These are phyloP conservation scores for Podarcis lilfordi DNA, from an alignment of 2,797 vertebrate genomes.

Conservation along the genomic window DNA sequence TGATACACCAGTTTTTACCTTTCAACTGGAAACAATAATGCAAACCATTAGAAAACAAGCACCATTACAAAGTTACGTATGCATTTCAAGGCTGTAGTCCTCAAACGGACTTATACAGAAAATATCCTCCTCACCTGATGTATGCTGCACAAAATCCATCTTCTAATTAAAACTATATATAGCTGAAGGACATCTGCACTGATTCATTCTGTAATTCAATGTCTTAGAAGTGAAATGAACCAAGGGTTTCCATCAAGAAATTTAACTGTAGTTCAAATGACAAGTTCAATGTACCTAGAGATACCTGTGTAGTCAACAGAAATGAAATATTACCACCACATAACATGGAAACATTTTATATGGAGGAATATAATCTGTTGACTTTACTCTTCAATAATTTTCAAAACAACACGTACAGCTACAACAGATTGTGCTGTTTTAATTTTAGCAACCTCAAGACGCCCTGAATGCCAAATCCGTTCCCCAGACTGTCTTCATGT, in stretches of 20 bases:
- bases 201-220: background rate
- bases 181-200: background rate
- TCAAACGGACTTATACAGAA: background rate
- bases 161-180: background rate
- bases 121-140: background rate
- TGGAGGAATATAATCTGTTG: background rate
- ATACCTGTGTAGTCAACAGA: background rate
- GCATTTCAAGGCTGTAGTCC: background rate
- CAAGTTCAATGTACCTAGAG: background rate
- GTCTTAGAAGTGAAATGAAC: background rate
- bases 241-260: background rate
- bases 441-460: background rate
- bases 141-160: background rate
- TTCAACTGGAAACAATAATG: background rate
- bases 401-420: background rate
- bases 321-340: background rate
- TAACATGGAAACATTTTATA: background rate
- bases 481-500: background rate
- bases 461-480: background rate
- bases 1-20: background rate
- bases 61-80: background rate
- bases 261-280: background rate
- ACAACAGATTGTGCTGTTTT: slow-evolving; percentile 5
- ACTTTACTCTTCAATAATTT: background rate
- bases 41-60: background rate